These are phyloP conservation scores for Pseudorhiza aurosa DNA, from an alignment of 30 jellyfish, hydroid and myxozoan species.

Conservation along the genomic window DNA sequence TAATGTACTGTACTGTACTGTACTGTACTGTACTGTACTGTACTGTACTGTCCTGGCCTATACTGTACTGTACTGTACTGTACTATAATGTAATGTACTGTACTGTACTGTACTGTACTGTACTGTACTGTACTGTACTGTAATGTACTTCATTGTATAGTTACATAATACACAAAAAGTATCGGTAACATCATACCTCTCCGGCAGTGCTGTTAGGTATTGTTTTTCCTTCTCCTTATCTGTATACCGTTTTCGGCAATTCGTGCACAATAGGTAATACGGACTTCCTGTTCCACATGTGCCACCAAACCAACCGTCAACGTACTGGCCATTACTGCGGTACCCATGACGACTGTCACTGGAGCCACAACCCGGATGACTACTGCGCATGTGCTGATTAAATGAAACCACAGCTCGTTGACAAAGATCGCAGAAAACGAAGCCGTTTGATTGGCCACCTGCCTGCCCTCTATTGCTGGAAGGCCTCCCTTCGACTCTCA, in stretches of 20 bases:
- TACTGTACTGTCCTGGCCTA: no score
- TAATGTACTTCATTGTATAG: not conserved
- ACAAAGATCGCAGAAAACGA: slow-evolving; percentile 80
- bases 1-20: no score
- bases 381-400: slow-evolving; percentile 77
- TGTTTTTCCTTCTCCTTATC: slow-evolving; percentile 43
- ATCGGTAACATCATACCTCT: slow-evolving; percentile 72
- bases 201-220: slow-evolving; percentile 59
- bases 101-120: not conserved
- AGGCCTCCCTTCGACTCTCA: slow-evolving; percentile 44
- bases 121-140: slow-evolving; percentile 1
- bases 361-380: slow-evolving; percentile 94
- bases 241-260: slow-evolving; percentile 66
- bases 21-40: no score
- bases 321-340: slow-evolving; percentile 89
- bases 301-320: slow-evolving; percentile 94
- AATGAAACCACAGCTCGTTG: slow-evolving; percentile 40
- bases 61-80: no score
- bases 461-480: slow-evolving; percentile 27
- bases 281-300: slow-evolving; percentile 94
- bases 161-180: not conserved
- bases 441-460: not conserved
- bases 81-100: not conserved
- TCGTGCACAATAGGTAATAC: slow-evolving; percentile 83
- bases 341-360: slow-evolving; percentile 85